These are phyloP conservation scores for Anhinga anhinga DNA, from an alignment of 2,113 vertebrate species.

Conservation along the genomic window DNA sequence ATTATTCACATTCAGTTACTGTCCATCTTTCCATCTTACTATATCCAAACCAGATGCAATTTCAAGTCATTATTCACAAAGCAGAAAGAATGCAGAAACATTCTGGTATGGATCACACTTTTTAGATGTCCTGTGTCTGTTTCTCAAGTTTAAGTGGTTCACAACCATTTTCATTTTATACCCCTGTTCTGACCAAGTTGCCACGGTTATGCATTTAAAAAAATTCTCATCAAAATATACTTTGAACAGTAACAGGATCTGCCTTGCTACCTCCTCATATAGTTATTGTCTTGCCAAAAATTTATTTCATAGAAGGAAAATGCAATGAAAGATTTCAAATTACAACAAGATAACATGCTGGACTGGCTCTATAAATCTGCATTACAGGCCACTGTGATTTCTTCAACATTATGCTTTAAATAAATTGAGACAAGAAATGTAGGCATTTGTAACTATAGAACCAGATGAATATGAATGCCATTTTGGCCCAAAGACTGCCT, in stretches of 20 bases:
- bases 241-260: neutral
- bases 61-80: constrained; percentile 59
- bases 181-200: neutral
- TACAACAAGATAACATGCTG: neutral
- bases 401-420: constrained; percentile 3
- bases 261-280: neutral
- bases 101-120: constrained; percentile 27
- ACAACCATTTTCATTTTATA: constrained; percentile 15
- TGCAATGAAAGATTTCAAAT: constrained; percentile 36
- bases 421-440: constrained; percentile 3
- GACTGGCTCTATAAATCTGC: neutral
- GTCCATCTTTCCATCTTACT: constrained; percentile 53
- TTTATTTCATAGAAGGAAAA: constrained; percentile 15
- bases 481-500: constrained; percentile 15
- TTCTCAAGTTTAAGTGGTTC: constrained; percentile 34
- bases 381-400: constrained; percentile 2
- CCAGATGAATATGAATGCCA: neutral
- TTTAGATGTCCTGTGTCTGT: neutral
- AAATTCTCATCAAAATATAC: neutral
- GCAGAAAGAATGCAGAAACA: constrained; percentile 21
- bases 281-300: constrained; percentile 15
- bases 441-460: constrained; percentile 6
- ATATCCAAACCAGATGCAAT: constrained; percentile 54
- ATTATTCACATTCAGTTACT: constrained; percentile 61
- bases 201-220: neutral